phyloP scores from a whole-genome alignment of 2,888 invertebrate species.

The Drosophila heteroneura region DNA sequence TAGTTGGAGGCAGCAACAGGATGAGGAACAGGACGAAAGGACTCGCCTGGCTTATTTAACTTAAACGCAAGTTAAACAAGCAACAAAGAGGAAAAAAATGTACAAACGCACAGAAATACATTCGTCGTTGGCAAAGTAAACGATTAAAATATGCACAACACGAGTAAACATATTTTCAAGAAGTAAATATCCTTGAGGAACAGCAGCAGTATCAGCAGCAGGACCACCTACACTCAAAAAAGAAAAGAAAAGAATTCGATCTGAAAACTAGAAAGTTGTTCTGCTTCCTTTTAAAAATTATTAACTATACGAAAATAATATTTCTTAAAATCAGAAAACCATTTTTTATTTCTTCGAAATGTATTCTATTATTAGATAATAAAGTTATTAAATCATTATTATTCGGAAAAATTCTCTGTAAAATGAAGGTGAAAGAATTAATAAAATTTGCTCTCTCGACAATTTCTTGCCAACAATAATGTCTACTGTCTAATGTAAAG shows the following conservation, averaged over 20 bases:
- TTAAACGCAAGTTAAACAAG: conserved; percentile 75
- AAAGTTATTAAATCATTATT: not conserved
- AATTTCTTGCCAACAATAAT: not conserved
- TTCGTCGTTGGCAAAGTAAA: conserved; percentile 78
- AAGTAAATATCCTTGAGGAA: conserved; percentile 84
- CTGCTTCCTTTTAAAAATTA: not conserved
- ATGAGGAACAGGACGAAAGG: not conserved
- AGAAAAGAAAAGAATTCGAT: not conserved
- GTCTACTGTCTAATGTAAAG: too few relatives aligned
- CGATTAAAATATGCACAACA: conserved; percentile 85
- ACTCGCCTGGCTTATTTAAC: conserved; percentile 72
- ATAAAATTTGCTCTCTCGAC: too few relatives aligned
- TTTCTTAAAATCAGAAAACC: not conserved
- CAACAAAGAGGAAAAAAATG: conserved; percentile 8
- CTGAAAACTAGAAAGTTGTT: not conserved
- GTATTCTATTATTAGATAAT: too few relatives aligned
- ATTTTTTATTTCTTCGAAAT: not conserved
- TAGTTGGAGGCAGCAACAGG: conserved; percentile 21
- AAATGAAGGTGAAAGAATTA: not conserved
- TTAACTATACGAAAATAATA: not conserved
- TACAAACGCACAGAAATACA: conserved; percentile 19
- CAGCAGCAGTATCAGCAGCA: conserved; percentile 25
- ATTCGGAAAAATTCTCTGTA: not conserved
- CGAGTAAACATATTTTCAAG: conserved; percentile 84
- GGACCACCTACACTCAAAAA: not conserved